A percentile compares a stretch with the other conserved stretches of the same genome.
Evolutionary conservation across 1,140 invertebrate species (phyloP).

Genomic region (Calosoma granatense): DNA sequence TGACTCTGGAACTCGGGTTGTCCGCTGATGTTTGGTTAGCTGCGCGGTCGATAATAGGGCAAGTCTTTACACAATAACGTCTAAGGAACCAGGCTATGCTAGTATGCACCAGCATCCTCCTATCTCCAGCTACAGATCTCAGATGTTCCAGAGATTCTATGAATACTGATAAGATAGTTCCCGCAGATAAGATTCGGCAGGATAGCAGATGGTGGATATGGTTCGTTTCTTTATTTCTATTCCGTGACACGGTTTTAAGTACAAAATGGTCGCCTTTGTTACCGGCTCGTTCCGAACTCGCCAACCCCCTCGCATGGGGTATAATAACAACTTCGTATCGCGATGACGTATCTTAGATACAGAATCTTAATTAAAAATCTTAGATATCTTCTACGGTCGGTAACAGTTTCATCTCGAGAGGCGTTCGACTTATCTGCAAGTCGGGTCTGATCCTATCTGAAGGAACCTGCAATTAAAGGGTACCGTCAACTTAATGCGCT

Average conservation of each 20-base stretch:
- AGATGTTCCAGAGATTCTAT: not conserved
- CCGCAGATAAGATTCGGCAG: not conserved
- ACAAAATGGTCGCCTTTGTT: not conserved
- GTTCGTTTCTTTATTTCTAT: constrained; percentile 3
- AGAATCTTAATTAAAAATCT: constrained; percentile 8
- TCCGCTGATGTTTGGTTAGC: constrained; percentile 1
- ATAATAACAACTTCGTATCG: not conserved
- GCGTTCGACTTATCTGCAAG: not conserved
- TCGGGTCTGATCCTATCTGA: not conserved
- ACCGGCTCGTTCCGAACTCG: not conserved
- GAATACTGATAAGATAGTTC: not conserved
- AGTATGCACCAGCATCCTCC: not conserved
- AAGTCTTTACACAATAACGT: not conserved
- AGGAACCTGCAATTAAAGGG: not conserved
- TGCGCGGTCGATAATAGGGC: not conserved
- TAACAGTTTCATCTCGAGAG: not conserved
- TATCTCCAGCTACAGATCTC: not conserved
- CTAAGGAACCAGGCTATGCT: not conserved
- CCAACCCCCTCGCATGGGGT: not conserved
- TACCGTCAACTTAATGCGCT: not conserved
- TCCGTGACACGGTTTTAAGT: not conserved
- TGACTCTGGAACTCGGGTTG: not conserved
- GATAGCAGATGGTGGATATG: not conserved
- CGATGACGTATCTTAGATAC: not conserved
- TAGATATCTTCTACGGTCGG: not conserved